These are phyloP conservation scores for Mesembrinibis cayennensis DNA, from an alignment of 2,113 vertebrate genomes.

Conservation along the genomic window DNA sequence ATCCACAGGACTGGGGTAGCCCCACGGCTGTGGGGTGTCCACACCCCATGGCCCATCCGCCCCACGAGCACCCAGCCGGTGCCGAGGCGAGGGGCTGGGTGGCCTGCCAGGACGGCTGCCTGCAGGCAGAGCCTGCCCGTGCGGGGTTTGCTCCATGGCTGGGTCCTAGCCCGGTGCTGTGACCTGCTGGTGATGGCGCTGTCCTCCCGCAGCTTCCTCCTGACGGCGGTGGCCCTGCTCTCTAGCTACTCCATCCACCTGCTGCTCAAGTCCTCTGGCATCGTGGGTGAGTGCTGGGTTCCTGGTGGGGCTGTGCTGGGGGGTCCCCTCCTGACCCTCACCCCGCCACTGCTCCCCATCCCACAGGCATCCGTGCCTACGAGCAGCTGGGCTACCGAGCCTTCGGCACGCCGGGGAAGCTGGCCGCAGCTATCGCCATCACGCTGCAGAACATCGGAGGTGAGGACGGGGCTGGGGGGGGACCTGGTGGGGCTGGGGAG, in stretches of 20 bases:
- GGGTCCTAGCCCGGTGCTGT: background rate
- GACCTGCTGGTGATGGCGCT: background rate
- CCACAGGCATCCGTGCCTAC: constrained; percentile 90
- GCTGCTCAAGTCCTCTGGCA: constrained; percentile 91
- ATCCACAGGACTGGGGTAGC: background rate
- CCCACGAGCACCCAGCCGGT: fast-evolving
- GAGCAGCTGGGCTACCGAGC: constrained; percentile 94
- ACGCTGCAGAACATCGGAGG: constrained; percentile 97
- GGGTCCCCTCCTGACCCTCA: background rate
- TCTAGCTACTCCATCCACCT: constrained; percentile 96
- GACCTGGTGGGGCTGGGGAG: fast-evolving
- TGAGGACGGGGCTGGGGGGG: background rate
- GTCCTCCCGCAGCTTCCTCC: constrained; percentile 81
- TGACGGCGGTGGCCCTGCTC: constrained; percentile 86
- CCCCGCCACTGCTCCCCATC: fast-evolving
- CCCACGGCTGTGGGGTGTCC: background rate
- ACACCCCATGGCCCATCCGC: fast-evolving
- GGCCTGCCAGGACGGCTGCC: background rate
- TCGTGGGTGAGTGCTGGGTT: constrained; percentile 85
- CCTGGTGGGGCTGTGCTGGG: fast-evolving
- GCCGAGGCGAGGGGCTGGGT: background rate
- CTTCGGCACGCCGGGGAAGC: constrained; percentile 93
- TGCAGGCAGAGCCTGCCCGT: background rate
- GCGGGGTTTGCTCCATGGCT: background rate
- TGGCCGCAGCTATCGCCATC: constrained; percentile 92